Evolutionary conservation across 2,113 vertebrate species (phyloP).

Genomic region (Clarias gariepinus): DNA sequence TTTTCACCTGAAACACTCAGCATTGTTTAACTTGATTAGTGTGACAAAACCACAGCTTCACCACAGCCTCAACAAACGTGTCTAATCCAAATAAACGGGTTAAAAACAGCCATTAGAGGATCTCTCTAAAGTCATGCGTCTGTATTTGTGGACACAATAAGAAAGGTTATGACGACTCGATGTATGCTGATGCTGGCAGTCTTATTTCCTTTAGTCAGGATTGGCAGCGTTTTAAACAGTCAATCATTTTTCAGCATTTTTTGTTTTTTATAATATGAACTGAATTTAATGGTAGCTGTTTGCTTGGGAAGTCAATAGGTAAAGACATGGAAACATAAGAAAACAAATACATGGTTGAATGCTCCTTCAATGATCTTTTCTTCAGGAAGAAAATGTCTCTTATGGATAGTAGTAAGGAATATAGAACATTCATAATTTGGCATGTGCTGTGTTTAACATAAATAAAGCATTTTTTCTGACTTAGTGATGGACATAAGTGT

Average conservation of each 20-base stretch:
- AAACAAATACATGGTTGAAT: neutral
- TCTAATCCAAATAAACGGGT: constrained; percentile 61
- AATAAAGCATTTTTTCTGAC: constrained; percentile 25
- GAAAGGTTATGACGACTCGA: constrained; percentile 19
- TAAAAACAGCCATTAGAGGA: constrained; percentile 32
- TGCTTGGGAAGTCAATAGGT: neutral
- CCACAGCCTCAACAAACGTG: constrained; percentile 36
- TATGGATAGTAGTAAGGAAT: constrained; percentile 1
- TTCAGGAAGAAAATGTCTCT: neutral
- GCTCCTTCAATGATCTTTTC: neutral
- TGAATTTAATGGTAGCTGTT: constrained; percentile 16
- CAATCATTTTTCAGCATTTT: constrained; percentile 11
- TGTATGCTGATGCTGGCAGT: constrained; percentile 23
- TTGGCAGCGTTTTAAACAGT: constrained; percentile 21
- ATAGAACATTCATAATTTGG: constrained; percentile 21
- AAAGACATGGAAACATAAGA: neutral
- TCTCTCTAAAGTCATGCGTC: neutral
- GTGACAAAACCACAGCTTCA: constrained; percentile 35
- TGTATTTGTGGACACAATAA: constrained; percentile 19
- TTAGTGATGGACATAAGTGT: constrained; percentile 35
- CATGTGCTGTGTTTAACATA: constrained; percentile 37
- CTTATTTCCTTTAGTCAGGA: constrained; percentile 9
- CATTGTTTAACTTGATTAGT: constrained; percentile 40
- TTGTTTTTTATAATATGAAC: neutral
- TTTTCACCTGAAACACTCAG: constrained; percentile 41